Evolutionary conservation across 2,797 vertebrate species (phyloP).

Genomic region (Sorex maritimensis): DNA sequence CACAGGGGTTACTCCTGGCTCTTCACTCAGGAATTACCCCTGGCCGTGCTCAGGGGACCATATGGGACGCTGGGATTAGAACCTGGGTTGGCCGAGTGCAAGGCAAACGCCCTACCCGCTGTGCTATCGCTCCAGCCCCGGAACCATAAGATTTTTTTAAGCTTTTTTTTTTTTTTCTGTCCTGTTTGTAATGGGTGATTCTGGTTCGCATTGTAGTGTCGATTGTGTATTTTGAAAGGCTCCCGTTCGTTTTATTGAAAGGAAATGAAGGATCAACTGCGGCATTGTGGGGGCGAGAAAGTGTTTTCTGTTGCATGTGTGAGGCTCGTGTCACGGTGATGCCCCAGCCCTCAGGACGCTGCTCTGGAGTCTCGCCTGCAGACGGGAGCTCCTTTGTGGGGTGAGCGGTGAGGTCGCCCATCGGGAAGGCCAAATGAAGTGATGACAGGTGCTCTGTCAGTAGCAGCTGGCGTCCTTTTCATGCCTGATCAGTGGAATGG

Average conservation of each 20-base stretch:
- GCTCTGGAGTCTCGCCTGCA: conserved; percentile 65
- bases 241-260: not conserved
- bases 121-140: no score
- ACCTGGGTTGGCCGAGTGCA: no score
- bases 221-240: conserved; percentile 40
- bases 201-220: conserved; percentile 13
- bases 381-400: conserved; percentile 72
- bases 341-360: conserved; percentile 57
- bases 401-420: conserved; percentile 67
- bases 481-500: not conserved
- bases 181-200: not conserved
- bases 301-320: not conserved
- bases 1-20: no score
- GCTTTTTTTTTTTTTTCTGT: not conserved
- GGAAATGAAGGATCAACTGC: not conserved
- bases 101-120: no score
- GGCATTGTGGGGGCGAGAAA: not conserved
- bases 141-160: not conserved
- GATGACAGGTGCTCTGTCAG: conserved; percentile 32
- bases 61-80: no score
- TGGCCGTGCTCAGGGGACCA: no score
- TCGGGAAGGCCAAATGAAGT: conserved; percentile 63
- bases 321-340: conserved; percentile 13
- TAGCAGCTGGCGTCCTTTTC: conserved; percentile 12
- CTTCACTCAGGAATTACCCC: no score